Conservation (phyloP, 2,113 vertebrate species). For the Alouatta palliata region DNA sequence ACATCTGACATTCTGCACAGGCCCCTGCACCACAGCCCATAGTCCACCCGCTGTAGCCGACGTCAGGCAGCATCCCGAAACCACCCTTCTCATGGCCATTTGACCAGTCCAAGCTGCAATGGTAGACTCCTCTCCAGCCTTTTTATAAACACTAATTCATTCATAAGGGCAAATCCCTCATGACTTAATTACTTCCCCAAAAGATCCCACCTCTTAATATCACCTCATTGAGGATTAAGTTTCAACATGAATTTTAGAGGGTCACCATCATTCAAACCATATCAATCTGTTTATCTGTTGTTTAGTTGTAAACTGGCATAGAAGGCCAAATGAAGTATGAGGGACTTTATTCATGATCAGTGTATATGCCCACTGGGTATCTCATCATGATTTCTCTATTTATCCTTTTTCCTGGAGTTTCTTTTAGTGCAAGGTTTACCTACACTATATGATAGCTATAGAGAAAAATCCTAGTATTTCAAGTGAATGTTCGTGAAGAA, state of each 20-base stretch:
- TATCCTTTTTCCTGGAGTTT: neutral
- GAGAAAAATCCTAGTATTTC: neutral
- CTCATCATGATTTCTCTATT: neutral
- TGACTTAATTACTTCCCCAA: neutral
- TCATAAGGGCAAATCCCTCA: neutral
- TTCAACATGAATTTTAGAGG: neutral
- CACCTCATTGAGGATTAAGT: neutral
- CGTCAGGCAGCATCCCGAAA: neutral
- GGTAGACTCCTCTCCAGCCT: neutral
- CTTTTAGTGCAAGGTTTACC: neutral
- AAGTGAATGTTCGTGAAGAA: neutral
- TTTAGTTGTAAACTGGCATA: neutral
- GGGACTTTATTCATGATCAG: neutral
- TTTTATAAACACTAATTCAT: neutral
- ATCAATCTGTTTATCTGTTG: neutral
- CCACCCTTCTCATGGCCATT: neutral
- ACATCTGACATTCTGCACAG: conserved; percentile 82
- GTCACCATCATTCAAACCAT: neutral
- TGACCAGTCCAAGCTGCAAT: neutral
- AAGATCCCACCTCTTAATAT: neutral
- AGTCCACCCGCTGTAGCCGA: neutral
- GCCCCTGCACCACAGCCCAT: neutral
- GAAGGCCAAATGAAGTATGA: neutral
- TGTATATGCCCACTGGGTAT: neutral
- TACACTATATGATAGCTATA: neutral